phyloP scores from a whole-genome alignment of 2,888 invertebrate genomes.

The Dicranocentrus wangi region DNA sequence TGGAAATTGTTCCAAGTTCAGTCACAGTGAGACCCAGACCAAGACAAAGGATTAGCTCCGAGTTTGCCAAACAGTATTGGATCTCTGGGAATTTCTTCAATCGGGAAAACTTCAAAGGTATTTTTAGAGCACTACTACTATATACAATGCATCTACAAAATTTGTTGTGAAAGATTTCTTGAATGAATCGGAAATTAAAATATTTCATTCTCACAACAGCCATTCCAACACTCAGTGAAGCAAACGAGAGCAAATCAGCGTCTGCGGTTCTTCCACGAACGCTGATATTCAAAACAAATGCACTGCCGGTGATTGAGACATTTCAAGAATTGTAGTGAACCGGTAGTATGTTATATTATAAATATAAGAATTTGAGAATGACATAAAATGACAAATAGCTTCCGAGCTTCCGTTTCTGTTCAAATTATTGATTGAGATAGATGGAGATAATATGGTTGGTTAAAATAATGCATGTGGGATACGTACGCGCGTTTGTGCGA shows the following conservation, averaged over 20 bases:
- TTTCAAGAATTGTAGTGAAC: slow-evolving; percentile 40
- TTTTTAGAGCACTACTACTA: neutral
- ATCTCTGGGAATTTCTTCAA: slow-evolving; percentile 65
- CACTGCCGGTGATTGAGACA: slow-evolving; percentile 37
- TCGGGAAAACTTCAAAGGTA: slow-evolving; percentile 57
- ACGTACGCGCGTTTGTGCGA: no score
- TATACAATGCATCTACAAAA: neutral
- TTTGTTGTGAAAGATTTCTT: neutral
- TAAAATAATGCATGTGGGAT: no score
- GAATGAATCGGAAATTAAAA: neutral
- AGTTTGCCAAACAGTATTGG: slow-evolving; percentile 64
- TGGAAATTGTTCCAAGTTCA: slow-evolving; percentile 55
- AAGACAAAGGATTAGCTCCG: slow-evolving; percentile 54
- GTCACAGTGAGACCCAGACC: slow-evolving; percentile 57
- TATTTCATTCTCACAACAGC: neutral
- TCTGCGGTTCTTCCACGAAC: slow-evolving; percentile 44
- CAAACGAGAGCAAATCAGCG: slow-evolving; percentile 22
- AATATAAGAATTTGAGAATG: no score
- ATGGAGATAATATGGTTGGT: no score
- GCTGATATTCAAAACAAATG: slow-evolving; percentile 41
- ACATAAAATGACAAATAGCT: no score
- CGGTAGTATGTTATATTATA: no score
- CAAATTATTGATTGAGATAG: no score
- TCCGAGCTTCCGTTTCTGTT: no score
- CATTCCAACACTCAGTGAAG: slow-evolving; percentile 19